A percentile compares a stretch with the other conserved stretches of the same genome.
phyloP scores from a whole-genome alignment of 1,140 invertebrate species.

The Aricia agestis region DNA sequence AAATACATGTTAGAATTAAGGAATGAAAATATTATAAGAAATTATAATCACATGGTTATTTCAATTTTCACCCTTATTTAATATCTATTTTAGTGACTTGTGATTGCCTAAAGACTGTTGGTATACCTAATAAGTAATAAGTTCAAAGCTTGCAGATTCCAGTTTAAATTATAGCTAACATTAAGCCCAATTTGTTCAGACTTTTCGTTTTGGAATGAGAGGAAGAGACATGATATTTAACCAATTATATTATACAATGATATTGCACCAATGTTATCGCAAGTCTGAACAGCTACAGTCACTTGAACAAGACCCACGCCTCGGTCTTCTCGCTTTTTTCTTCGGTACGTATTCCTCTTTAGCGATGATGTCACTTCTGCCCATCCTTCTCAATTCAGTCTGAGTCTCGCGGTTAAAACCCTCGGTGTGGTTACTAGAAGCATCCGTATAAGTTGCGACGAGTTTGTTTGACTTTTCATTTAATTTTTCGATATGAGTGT shows the following conservation, averaged over 20 bases:
- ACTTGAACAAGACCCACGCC: neutral
- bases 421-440: constrained; percentile 22
- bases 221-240: no score
- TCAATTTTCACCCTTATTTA: constrained; percentile 5
- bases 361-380: constrained; percentile 8
- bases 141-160: no score
- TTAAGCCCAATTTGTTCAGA: no score
- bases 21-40: constrained; percentile 71
- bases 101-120: no score
- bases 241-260: no score
- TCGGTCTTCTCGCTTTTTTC: neutral
- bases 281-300: constrained; percentile 1
- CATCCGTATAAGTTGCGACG: constrained; percentile 39
- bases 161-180: no score
- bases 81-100: no score
- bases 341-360: neutral
- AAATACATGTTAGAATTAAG: constrained; percentile 65
- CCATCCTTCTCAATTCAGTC: constrained; percentile 18
- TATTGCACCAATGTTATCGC: neutral
- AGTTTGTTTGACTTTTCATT: constrained; percentile 35
- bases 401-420: constrained; percentile 32
- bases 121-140: no score
- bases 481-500: neutral
- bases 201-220: no score
- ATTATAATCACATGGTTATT: constrained; percentile 49